Base-by-base conservation (phyloP, 1,140 invertebrate genomes). In the Fopius arisanus region DNA sequence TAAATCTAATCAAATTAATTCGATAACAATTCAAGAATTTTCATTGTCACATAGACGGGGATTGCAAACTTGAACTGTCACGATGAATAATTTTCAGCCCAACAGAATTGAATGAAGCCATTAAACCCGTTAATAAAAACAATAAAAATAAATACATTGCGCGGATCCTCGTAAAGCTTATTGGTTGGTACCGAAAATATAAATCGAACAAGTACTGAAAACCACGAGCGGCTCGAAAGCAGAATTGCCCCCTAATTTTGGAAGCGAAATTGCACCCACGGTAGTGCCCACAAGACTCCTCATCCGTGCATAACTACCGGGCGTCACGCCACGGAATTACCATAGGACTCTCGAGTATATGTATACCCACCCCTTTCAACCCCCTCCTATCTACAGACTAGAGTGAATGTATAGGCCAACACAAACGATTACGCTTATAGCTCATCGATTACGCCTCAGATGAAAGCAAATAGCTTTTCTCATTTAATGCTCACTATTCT, bases 231-330 rank as follows among this genome's bases (percentile, higher is more conserved):
- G 59, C 67, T 62, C 40, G 54, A 59, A 59, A 59, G 54, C 62
- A 77, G 82, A 84, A 81, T 78, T 76, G 78, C 75, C 71, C 76
- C 77, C 79, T 84, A 85, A 85, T 85, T 85, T 83, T 75, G 75
- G 77, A 80, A 78, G 77, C 78, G 62, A 69, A 74, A 74, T 62
- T 70, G 62, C 51, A 37, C 67, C 59, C 62, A 65, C 62, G 28
- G 28, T 65, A 65, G 40, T 43, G 41, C 43, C 59, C 69, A 59
- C 33, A 33, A n/a, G 54, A 41, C 41, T 66, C 37, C 26, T 63
- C 40, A 62, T 40, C 21, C 51, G 40, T 74, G 68, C 28, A 66
- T 74, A 74, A 74, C 67, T 67, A 74, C 59, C 67, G n/a, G 41
- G 59, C 59, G 67, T 74, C 73, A 74, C 73, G 73, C 67, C 73